Evolutionary conservation across 2,888 invertebrate species (phyloP), one percentile per base, ranked within the genome.

Genomic region (Dasysyrphus tricinctus): DNA sequence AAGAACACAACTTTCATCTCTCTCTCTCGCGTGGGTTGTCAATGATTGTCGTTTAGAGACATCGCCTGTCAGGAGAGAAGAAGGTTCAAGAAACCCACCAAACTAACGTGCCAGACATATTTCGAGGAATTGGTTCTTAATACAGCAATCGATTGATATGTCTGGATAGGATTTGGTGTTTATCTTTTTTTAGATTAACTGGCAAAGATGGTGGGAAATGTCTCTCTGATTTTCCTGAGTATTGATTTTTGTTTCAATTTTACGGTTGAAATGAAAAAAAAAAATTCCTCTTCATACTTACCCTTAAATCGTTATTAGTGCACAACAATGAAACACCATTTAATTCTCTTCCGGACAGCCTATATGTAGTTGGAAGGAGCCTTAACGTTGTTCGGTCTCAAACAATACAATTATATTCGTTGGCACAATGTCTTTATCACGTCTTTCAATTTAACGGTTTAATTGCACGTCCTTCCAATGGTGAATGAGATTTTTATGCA

Each of bases 51-150:
- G 19, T 74, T 24, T 34, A 69, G 57, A 56, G 65, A 44, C 34
- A 42, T 44, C 19, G 49, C 49, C 67, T 67, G 59, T 42, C 42
- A 67, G 24, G 14, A 49, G 16, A 24, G 11, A 2, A 34, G 34
- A 67, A 79, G 54, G 79, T 83, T 83, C 80, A 75, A 80, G 44
- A 75, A 75, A 83, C 83, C 11, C 83, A 75, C 39, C 57, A 19
- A 65, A 75, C 32, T 69, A 44, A 61, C 63, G 61, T 63, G 56
- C 69, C 44, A 63, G 44, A 82, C 67, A 69, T n/a, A n/a, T 56
- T 57, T 56, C 12, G 16, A 42, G 37, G 42, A 72, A 72, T 77
- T 57, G 72, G 34, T 72, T 57, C 61, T 44, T 24, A 76, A 54
- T 54, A 12, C n/a, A 29, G 39, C 12, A 14, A 65, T 56, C 70